A percentile compares a stretch with the other conserved stretches of the same genome.
Evolutionary conservation across 2,888 invertebrate genomes (phyloP).

Genomic region (Drosophila peninsularis): DNA sequence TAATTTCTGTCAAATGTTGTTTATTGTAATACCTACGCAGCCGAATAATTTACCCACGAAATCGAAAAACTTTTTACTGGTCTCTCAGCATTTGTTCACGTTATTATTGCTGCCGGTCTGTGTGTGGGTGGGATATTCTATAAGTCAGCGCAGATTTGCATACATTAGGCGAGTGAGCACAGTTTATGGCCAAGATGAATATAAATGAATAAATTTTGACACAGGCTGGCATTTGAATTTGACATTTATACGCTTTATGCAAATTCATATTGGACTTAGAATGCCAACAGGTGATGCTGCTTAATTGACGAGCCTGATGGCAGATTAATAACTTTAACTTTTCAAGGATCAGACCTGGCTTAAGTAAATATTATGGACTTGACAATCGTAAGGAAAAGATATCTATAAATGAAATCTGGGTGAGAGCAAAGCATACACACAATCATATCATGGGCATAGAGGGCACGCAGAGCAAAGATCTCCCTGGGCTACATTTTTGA

Average conservation of each 20-base stretch:
- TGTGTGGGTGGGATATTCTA: neutral
- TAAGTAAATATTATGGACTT: neutral
- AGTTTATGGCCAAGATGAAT: conserved; percentile 41
- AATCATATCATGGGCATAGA: neutral
- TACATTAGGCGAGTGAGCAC: conserved; percentile 13
- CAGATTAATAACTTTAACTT: neutral
- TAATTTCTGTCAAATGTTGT: conserved; percentile 56
- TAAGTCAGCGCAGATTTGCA: conserved; percentile 42
- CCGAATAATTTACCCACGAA: conserved; percentile 59
- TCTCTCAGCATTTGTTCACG: conserved; percentile 26
- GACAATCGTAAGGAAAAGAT: neutral
- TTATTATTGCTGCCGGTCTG: neutral
- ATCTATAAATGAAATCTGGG: neutral
- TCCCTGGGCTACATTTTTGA: conserved; percentile 24
- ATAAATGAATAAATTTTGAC: conserved; percentile 52
- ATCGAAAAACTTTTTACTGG: conserved; percentile 66
- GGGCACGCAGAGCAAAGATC: too few relatives aligned
- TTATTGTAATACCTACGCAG: conserved; percentile 40
- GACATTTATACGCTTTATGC: conserved; percentile 16
- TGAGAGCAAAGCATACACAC: neutral
- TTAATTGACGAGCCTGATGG: neutral
- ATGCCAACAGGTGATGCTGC: neutral
- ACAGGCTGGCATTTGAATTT: conserved; percentile 11
- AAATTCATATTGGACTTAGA: conserved; percentile 9
- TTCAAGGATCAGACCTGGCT: neutral